Conservation (phyloP, 2,113 vertebrate genomes). For the Pomatostomus ruficeps region DNA sequence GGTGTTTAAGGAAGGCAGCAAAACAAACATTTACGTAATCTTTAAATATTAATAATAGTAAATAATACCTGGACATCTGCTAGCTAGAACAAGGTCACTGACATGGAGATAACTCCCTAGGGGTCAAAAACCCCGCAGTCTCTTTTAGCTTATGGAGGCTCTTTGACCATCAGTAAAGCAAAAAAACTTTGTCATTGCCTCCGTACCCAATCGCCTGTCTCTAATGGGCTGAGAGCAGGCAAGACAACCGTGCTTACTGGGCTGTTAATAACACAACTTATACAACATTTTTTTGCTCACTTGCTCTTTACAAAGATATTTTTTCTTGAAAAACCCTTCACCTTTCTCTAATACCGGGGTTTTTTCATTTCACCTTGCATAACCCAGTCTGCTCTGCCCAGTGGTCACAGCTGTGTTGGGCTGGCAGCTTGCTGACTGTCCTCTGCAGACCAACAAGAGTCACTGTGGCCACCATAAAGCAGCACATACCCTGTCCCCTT, state of each 20-base stretch:
- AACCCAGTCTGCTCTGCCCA: neutral
- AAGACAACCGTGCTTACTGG: neutral
- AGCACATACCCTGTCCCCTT: neutral
- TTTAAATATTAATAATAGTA: constrained; percentile 61
- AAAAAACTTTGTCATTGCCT: neutral
- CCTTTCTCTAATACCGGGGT: neutral
- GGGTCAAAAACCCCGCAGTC: neutral
- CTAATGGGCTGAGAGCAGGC: neutral
- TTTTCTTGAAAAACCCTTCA: neutral
- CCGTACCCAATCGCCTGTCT: neutral
- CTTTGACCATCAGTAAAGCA: neutral
- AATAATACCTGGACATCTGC: constrained; percentile 69
- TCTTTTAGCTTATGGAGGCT: neutral
- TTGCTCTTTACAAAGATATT: neutral
- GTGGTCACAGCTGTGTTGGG: neutral
- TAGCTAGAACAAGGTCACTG: constrained; percentile 41
- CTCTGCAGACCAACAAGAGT: neutral
- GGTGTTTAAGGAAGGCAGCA: constrained; percentile 32
- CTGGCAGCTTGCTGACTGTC: neutral
- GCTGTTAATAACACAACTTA: constrained; percentile 24
- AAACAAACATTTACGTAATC: constrained; percentile 62
- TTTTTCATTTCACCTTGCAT: neutral
- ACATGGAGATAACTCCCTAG: constrained; percentile 24
- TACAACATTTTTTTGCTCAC: neutral
- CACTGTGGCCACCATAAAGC: fast-evolving